Evolutionary conservation across 2,113 vertebrate species (phyloP).

Genomic region (Neolamprologus ventralis): DNA sequence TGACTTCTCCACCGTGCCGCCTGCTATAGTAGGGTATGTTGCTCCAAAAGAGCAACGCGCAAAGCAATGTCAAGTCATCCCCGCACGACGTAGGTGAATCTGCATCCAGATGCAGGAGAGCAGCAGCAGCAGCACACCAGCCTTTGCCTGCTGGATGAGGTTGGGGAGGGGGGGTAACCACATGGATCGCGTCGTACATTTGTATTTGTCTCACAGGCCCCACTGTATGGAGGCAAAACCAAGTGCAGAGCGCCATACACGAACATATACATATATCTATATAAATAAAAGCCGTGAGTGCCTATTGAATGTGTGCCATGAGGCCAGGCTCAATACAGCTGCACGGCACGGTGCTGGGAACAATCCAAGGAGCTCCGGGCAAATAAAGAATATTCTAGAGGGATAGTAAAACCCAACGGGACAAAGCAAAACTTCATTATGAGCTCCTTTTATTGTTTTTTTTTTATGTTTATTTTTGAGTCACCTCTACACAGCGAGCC

Average conservation of each 20-base stretch:
- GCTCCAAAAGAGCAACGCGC: neutral
- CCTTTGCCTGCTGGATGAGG: neutral
- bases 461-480: neutral
- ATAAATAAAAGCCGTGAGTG: neutral
- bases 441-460: neutral
- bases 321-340: conserved; percentile 27
- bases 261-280: neutral
- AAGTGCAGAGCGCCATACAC: neutral
- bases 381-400: neutral
- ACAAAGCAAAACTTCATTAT: neutral
- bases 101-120: conserved; percentile 39
- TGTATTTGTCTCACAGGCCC: neutral
- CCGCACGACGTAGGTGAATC: conserved; percentile 12
- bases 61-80: conserved; percentile 35
- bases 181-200: neutral
- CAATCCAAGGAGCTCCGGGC: conserved; percentile 13
- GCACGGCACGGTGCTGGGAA: conserved; percentile 23
- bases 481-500: neutral
- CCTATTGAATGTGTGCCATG: conserved; percentile 44
- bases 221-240: neutral
- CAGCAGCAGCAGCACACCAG: neutral
- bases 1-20: neutral
- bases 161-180: neutral
- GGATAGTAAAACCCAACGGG: neutral
- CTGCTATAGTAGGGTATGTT: neutral